Evolutionary conservation across 2,888 invertebrate species (phyloP), one percentile per base, ranked within the genome.

Genomic region (Agonopterix arenella): DNA sequence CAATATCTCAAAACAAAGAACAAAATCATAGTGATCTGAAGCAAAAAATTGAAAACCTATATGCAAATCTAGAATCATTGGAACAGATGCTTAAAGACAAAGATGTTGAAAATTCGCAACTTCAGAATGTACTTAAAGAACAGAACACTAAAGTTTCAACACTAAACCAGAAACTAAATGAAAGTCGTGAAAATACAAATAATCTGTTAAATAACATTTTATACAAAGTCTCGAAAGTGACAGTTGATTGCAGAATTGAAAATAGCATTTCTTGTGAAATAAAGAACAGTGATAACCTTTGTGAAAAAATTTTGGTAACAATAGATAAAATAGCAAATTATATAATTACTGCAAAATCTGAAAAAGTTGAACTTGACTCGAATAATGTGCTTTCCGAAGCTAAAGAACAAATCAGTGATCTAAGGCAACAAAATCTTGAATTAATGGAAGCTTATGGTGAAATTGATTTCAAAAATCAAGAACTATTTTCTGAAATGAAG

Each of bases 301-400:
- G 67, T 48, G 68, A 76, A 44, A 54, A 57, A 51, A 70, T 82
- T 46, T 45, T 70, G 37, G 44, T 60, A n/a, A 62, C 61, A 1
- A 64, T 85, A 47, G 68, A 80, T 11, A 66, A 68, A 59, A 66
- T 80, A 49, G 52, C 52, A 11, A 60, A 62, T 54, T 59, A 71
- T 47, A 52, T 77, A 47, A 50, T 52, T 46, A 50, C 54, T 46
- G 49, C 66, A 45, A 62, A 59, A 46, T 49, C 48, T 51, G 57
- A 61, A 57, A 65, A 59, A 46, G 52, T 48, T 48, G 51, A 61
- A 43, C 56, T 58, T 51, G 46, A 62, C 52, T 8, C 59, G 28
- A 60, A 65, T 28, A 50, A 62, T 41, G 55, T 57, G 38, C 52
- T 78, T 46, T 45, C 49, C 2, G 56, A 69, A 49, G 61, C 69